phyloP scores from a whole-genome alignment of 2,797 vertebrate species.

The Cercopithecus diana region DNA sequence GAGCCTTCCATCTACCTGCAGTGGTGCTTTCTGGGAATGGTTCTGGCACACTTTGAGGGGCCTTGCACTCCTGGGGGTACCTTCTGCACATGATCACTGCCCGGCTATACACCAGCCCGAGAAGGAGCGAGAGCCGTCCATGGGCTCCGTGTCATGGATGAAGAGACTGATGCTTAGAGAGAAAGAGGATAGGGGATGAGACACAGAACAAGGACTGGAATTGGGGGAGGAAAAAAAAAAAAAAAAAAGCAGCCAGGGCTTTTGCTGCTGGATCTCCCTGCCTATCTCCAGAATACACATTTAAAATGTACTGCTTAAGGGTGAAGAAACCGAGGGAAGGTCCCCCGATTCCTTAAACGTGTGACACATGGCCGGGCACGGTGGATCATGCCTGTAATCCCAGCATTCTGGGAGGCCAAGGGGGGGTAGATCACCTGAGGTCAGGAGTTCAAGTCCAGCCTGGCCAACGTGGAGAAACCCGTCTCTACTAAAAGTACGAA shows the following conservation, averaged over 20 bases:
- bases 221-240: neutral
- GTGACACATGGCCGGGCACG: rapidly evolving
- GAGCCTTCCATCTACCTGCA: no score
- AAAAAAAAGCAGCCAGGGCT: neutral
- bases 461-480: neutral
- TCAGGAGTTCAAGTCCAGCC: neutral
- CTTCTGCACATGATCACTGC: no score
- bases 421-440: neutral
- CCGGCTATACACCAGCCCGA: rapidly evolving
- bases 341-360: rapidly evolving
- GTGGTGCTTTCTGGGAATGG: rapidly evolving
- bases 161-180: neutral
- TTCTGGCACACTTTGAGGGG: rapidly evolving
- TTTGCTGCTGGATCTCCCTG: neutral
- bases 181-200: neutral
- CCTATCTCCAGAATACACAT: neutral
- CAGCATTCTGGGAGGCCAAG: neutral
- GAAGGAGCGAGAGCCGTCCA: no score
- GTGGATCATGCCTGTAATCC: neutral
- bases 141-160: rapidly evolving
- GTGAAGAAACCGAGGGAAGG: neutral
- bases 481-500: neutral
- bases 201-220: neutral
- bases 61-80: neutral
- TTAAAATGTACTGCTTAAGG: rapidly evolving